Base-by-base conservation (phyloP, 2,113 vertebrate species). In the Otis tarda region DNA sequence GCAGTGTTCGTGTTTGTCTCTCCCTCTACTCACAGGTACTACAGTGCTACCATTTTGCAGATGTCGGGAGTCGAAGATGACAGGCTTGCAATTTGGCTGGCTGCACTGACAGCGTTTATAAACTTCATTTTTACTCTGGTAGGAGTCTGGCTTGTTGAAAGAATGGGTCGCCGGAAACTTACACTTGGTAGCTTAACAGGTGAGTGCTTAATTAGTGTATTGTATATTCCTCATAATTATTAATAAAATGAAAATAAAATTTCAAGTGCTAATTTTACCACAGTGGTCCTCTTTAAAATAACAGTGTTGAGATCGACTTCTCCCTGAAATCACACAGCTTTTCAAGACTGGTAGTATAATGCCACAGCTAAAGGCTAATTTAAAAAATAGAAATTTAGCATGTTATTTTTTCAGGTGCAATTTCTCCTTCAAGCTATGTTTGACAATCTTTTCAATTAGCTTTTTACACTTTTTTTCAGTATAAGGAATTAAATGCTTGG, bases 41-140 rank as follows among this genome's bases (percentile, higher is more conserved):
- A 99, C 98, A 99, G 99, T 59, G 99, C 99, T 90, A 99, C 99
- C 92, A 99, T 99, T 96, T 98, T 99, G 95, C 99, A 99, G 98
- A 99, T 99, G 99, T 99, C 99, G 1, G 99, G 99, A 60, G 98
- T 99, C 50, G 98, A 98, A 92, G 98, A 99, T 2, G 99, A 99
- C 84, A 98, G 98, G 83, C 97, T 99, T 39, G 99, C 99, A 5
- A 99, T 99, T 96, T 99, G 99, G 99, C 97, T 99, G 89, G 98
- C 99, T 22, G 98, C 99, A 2, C 97, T 99, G 45, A 98, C 99
- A 59, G 99, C 99, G 6, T 98, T 99, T 94, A 99, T 99, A 91
- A 99, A 99, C 97, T 99, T 99, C 96, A 97, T 99, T 96, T 99
- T 99, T 90, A 99, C 99, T 7, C 97, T 99, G 1, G 96, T 99